Base-by-base conservation (phyloP, 2,113 vertebrate genomes). In the Uropsilus gracilis region DNA sequence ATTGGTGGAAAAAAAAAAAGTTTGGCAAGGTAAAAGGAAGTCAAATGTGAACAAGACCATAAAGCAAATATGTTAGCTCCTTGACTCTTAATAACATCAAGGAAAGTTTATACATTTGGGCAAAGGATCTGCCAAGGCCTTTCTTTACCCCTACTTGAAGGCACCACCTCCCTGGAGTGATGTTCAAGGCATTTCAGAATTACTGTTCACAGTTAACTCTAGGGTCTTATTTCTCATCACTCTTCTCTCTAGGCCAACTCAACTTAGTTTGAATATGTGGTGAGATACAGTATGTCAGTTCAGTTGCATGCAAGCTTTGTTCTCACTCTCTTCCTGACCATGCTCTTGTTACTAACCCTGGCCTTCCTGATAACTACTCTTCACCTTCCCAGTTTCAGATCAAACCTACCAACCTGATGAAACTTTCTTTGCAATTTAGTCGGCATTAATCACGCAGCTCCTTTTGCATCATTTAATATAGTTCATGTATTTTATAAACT, bases 11-110 rank as follows among this genome's bases (percentile, higher is more conserved):
- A 64, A 44, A 50, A 10, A 64, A 44, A 50, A 10, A 28, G 39
- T 88, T 46, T 90, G 84, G n/a, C 90, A 88, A 85, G 13, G 61
- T 30, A n/a, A 87, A 46, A 94, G 85, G 90, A 92, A 96, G 72
- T 24, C n/a, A 64, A 9, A 59, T 8, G 57, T 28, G 80, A 72
- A 24, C 34, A 48, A 81, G 87, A 30, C 28, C 30, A 71, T 50
- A 63, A 30, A 63, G 20, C 44, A 86, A 78, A 48, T 13, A 30
- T 34, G 30, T 50, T 71, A 26, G 16, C 61, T 75, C 42, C 28
- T 57, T 64, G 48, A 16, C 13, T 80, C 39, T 73, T 57, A 72
- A 46, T 61, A 22, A 61, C 14, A n/a, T 30, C 28, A 50, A 30
- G 50, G 63, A 53, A 84, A 71, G 37, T 63, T 80, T n/a, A 10